Percentiles rank a stretch among this genome's conserved stretches.
These are phyloP conservation scores for Naja naja DNA, from an alignment of 2,113 vertebrate species.

Conservation along the genomic window DNA sequence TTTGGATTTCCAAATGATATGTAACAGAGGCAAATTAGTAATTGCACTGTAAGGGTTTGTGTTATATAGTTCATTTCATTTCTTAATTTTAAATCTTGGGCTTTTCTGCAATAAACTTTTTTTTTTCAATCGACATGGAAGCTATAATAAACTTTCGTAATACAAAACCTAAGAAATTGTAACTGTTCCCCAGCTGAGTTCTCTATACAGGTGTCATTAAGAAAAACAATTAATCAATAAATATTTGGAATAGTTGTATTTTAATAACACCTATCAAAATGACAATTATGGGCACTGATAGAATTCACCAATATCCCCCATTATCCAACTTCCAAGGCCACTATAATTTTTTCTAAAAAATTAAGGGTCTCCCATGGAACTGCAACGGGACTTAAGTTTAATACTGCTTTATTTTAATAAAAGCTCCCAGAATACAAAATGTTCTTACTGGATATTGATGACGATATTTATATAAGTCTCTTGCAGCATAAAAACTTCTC, in stretches of 20 bases:
- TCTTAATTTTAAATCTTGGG: not conserved
- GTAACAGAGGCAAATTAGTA: not conserved
- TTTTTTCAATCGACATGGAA: no score
- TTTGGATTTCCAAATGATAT: not conserved
- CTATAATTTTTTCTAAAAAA: not conserved
- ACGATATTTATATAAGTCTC: conserved; percentile 96
- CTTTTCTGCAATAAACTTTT: not conserved
- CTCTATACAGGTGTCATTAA: not conserved
- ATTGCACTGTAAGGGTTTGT: not conserved
- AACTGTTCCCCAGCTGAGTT: not conserved
- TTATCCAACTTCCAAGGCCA: not conserved
- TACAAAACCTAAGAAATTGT: no score
- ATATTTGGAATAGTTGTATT: not conserved
- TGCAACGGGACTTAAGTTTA: not conserved
- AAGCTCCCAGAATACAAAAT: conserved; percentile 24
- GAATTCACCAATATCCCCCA: not conserved
- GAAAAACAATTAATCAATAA: not conserved
- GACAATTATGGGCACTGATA: not conserved
- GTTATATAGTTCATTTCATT: not conserved
- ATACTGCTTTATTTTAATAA: not conserved
- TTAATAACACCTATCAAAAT: not conserved
- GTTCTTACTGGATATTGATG: conserved; percentile 94
- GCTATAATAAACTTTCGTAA: not conserved
- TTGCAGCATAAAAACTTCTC: conserved; percentile 96
- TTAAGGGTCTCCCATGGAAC: not conserved